Conservation (phyloP, 2,888 invertebrate genomes). For the Melanotus villosus region DNA sequence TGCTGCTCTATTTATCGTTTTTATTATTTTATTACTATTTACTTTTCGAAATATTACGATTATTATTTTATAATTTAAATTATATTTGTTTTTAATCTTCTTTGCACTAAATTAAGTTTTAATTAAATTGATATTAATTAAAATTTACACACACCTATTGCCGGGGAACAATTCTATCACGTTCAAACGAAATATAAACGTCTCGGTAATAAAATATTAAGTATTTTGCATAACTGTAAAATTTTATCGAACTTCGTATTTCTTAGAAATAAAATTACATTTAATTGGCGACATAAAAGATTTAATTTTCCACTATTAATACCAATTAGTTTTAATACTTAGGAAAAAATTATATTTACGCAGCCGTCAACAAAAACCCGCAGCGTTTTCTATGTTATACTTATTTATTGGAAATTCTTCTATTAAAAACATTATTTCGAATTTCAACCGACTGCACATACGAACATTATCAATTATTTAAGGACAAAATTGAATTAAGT, state of each 20-base stretch:
- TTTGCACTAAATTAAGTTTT: constrained; percentile 35
- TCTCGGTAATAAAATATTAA: constrained; percentile 26
- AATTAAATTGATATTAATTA: constrained; percentile 29
- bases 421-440: too few relatives aligned
- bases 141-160: constrained; percentile 23
- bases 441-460: too few relatives aligned
- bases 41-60: constrained; percentile 26
- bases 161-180: constrained; percentile 22
- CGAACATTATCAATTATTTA: too few relatives aligned
- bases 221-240: constrained; percentile 36
- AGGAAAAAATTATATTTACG: constrained; percentile 14
- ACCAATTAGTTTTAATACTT: constrained; percentile 15
- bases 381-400: too few relatives aligned
- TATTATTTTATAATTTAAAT: constrained; percentile 23
- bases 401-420: too few relatives aligned
- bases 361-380: constrained; percentile 12
- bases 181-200: constrained; percentile 12
- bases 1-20: constrained; percentile 40
- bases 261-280: constrained; percentile 28
- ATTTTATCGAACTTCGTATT: constrained; percentile 20
- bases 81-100: constrained; percentile 24
- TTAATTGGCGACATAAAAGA: constrained; percentile 32
- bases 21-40: constrained; percentile 27
- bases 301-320: constrained; percentile 23
- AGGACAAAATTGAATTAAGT: too few relatives aligned